Conservation (phyloP, 1,140 invertebrate genomes). For the Oedothorax gibbosus region DNA sequence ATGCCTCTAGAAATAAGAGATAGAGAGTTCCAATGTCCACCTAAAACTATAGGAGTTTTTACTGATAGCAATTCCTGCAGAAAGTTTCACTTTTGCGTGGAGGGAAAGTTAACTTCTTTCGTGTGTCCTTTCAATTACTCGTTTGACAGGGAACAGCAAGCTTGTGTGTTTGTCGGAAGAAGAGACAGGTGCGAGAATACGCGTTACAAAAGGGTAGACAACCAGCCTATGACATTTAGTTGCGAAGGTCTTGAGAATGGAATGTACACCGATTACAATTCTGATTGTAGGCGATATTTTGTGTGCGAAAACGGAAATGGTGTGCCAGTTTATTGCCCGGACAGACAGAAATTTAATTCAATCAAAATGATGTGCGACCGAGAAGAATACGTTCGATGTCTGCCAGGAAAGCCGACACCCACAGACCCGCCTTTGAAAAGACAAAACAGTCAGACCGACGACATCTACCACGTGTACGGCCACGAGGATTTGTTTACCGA, state of each 20-base stretch:
- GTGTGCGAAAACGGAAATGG: slow-evolving; percentile 56
- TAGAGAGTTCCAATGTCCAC: neutral
- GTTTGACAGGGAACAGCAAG: neutral
- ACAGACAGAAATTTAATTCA: slow-evolving; percentile 44
- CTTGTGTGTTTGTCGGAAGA: neutral
- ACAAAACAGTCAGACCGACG: slow-evolving; percentile 32
- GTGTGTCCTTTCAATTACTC: slow-evolving; percentile 32
- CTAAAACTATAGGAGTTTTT: slow-evolving; percentile 24
- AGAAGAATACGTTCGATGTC: slow-evolving; percentile 27
- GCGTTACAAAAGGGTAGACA: neutral
- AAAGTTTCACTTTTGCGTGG: slow-evolving; percentile 51
- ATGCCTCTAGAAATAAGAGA: neutral
- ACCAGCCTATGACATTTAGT: neutral
- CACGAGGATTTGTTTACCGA: slow-evolving; percentile 50
- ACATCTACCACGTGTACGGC: slow-evolving; percentile 42
- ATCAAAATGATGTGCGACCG: slow-evolving; percentile 52
- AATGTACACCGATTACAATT: slow-evolving; percentile 51
- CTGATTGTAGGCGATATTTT: slow-evolving; percentile 49
- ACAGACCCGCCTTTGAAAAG: neutral
- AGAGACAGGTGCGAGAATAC: neutral
- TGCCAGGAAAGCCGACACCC: neutral
- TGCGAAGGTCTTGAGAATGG: slow-evolving; percentile 42
- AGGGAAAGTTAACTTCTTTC: slow-evolving; percentile 36
- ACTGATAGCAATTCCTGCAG: slow-evolving; percentile 20
- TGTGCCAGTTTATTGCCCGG: slow-evolving; percentile 46